These are phyloP conservation scores for Paguma larvata DNA, from an alignment of 2,797 vertebrate species.

Conservation along the genomic window DNA sequence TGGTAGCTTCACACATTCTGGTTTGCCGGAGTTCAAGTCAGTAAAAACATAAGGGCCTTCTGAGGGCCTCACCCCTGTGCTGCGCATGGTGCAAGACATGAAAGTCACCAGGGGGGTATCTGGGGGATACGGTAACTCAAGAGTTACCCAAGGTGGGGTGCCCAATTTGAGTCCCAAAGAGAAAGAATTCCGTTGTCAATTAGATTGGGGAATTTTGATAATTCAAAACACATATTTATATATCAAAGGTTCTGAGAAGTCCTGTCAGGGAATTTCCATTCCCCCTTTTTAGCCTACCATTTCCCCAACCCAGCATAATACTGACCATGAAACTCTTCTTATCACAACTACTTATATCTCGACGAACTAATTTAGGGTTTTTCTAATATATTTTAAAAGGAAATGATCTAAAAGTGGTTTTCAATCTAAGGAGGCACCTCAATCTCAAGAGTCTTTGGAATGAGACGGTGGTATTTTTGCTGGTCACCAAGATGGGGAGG, in stretches of 20 bases:
- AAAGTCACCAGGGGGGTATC: background rate
- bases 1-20: background rate
- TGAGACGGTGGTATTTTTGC: background rate
- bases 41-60: background rate
- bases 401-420: conserved; percentile 40
- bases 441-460: background rate
- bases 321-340: background rate
- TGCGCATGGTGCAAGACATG: too few species aligned
- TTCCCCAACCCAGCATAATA: background rate
- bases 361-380: background rate
- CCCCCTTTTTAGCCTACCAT: background rate
- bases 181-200: background rate
- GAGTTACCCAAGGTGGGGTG: background rate
- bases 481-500: background rate
- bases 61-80: background rate
- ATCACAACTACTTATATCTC: background rate
- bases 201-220: background rate
- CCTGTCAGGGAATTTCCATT: background rate
- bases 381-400: background rate
- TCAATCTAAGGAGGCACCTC: background rate
- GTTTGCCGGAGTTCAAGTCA: conserved; percentile 30
- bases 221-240: background rate
- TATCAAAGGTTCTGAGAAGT: conserved; percentile 46
- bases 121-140: background rate
- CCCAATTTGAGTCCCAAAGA: background rate